These are phyloP conservation scores for Natrix natrix DNA, from an alignment of 2,797 vertebrate species.

Conservation along the genomic window DNA sequence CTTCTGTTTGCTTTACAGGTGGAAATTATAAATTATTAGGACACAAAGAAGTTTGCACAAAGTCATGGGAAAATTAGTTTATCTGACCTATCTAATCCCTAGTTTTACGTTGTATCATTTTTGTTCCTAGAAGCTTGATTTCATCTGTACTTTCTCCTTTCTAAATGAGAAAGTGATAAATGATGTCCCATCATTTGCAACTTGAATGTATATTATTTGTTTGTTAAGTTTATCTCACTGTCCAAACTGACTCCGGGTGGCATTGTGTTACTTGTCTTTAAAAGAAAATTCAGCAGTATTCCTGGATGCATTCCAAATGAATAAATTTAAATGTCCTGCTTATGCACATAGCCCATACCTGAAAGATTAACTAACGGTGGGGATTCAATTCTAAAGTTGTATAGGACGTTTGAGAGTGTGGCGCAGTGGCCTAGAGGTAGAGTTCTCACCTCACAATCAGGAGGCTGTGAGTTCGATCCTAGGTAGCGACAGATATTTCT, in stretches of 20 bases:
- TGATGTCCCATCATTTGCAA: background rate
- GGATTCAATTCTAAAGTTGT: background rate
- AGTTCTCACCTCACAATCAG: background rate
- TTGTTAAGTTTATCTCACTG: too few relatives aligned
- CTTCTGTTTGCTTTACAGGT: background rate
- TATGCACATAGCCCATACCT: background rate
- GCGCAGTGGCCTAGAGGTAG: background rate
- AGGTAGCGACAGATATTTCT: background rate
- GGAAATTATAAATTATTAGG: background rate
- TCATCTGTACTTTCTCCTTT: background rate
- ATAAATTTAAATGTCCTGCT: background rate
- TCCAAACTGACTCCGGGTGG: background rate
- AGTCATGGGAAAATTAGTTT: background rate
- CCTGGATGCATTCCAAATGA: background rate
- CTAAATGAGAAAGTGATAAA: background rate
- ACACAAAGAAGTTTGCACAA: background rate
- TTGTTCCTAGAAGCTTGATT: background rate
- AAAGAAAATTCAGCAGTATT: background rate
- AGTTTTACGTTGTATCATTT: background rate
- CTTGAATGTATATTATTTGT: too few relatives aligned
- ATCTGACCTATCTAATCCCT: too few relatives aligned
- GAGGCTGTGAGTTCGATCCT: background rate
- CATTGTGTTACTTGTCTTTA: background rate
- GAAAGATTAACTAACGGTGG: background rate
- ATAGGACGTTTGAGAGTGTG: background rate